phyloP scores from a whole-genome alignment of 2,113 vertebrate genomes.

The Bostrychus sinensis region DNA sequence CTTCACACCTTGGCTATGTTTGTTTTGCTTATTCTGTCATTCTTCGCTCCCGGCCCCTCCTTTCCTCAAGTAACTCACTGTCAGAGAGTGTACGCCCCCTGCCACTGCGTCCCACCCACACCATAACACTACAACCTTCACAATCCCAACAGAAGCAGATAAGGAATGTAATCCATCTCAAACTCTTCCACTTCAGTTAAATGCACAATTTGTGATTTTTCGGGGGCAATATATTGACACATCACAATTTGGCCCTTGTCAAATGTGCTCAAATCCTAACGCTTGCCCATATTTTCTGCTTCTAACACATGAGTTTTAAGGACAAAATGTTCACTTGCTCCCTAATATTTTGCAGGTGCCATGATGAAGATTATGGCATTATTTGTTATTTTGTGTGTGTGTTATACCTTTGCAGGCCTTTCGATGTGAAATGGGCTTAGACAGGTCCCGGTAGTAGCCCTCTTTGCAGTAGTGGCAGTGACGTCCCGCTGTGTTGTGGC shows the following conservation, averaged over 20 bases:
- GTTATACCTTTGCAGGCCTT: constrained; percentile 95
- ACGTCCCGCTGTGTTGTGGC: constrained; percentile 93
- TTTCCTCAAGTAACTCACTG: constrained; percentile 69
- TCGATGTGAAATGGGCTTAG: constrained; percentile 93
- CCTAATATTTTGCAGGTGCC: no score
- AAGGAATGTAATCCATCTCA: constrained; percentile 44
- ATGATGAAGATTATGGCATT: neutral
- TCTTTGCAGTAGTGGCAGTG: constrained; percentile 99
- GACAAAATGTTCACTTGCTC: no score
- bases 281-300: no score
- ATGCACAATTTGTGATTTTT: neutral
- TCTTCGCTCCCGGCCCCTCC: constrained; percentile 33
- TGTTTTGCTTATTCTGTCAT: constrained; percentile 83
- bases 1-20: constrained; percentile 82
- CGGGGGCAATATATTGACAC: no score
- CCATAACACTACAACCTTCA: constrained; percentile 49
- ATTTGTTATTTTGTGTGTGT: neutral
- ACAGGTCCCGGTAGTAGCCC: constrained; percentile 95
- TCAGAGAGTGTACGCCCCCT: constrained; percentile 55
- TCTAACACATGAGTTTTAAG: no score
- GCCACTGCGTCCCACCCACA: constrained; percentile 36
- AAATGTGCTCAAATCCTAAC: no score
- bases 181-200: constrained; percentile 13
- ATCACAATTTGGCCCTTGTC: no score
- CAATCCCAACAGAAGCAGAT: constrained; percentile 55